These are phyloP conservation scores for Hyperoplus immaculatus DNA, from an alignment of 2,797 vertebrate genomes.

Conservation along the genomic window DNA sequence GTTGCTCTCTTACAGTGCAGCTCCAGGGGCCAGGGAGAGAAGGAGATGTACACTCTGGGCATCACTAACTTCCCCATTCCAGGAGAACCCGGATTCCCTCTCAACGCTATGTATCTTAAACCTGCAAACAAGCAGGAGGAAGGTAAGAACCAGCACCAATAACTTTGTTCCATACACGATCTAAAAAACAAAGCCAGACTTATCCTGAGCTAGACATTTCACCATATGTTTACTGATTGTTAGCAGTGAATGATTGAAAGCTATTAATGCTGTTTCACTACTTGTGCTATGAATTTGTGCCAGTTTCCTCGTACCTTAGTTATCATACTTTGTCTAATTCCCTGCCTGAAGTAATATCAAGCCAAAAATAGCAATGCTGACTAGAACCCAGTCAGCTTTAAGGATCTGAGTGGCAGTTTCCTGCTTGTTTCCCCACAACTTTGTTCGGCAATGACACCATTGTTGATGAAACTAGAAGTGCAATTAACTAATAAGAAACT, in stretches of 20 bases:
- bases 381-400: slow-evolving; percentile 4
- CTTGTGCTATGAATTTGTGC: slow-evolving; percentile 7
- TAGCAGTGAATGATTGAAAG: not conserved
- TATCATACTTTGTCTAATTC: slow-evolving; percentile 27
- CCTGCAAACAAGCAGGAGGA: slow-evolving; percentile 96
- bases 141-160: slow-evolving; percentile 79
- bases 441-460: not conserved
- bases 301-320: slow-evolving; percentile 8
- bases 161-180: not conserved
- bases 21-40: slow-evolving; percentile 95
- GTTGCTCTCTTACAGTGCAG: slow-evolving; percentile 88
- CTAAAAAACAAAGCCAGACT: not conserved
- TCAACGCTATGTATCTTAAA: slow-evolving; percentile 96
- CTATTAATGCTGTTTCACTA: not conserved
- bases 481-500: no score
- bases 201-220: not conserved
- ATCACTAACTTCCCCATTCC: slow-evolving; percentile 98
- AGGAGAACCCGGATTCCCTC: slow-evolving; percentile 96
- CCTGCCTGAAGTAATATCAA: slow-evolving; percentile 10
- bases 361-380: slow-evolving; percentile 39
- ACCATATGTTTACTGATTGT: not conserved
- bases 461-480: not conserved
- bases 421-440: slow-evolving; percentile 5
- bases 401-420: slow-evolving; percentile 25
- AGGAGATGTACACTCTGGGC: slow-evolving; percentile 97